phyloP scores from a whole-genome alignment of 2,113 vertebrate genomes.

The Hippocampus barbouri region DNA sequence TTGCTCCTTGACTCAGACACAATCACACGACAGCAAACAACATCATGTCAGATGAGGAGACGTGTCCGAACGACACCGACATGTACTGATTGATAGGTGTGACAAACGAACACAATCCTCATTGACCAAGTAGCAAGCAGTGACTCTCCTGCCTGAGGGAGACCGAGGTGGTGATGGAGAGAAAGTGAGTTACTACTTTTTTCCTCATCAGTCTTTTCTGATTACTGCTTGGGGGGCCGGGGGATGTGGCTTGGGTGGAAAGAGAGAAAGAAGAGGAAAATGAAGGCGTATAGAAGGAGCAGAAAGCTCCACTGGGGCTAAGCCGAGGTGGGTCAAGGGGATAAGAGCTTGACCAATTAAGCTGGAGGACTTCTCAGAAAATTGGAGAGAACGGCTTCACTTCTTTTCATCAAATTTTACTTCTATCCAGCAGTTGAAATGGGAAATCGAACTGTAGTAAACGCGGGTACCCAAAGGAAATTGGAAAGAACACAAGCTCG shows the following conservation, averaged over 20 bases:
- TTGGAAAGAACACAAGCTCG: not conserved
- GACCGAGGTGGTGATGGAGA: slow-evolving; percentile 26
- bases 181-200: slow-evolving; percentile 33
- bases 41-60: slow-evolving; percentile 58
- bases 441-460: slow-evolving; percentile 39
- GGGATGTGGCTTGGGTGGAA: slow-evolving; percentile 1
- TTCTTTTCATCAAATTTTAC: slow-evolving; percentile 54
- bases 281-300: slow-evolving; percentile 51
- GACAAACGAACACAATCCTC: slow-evolving; percentile 67
- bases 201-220: slow-evolving; percentile 53
- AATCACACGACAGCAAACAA: slow-evolving; percentile 54
- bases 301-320: slow-evolving; percentile 57
- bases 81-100: slow-evolving; percentile 70
- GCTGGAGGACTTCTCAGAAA: slow-evolving; percentile 61
- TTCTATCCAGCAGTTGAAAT: slow-evolving; percentile 54
- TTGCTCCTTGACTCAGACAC: slow-evolving; percentile 54
- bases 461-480: not conserved
- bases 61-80: slow-evolving; percentile 60
- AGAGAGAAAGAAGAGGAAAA: slow-evolving; percentile 33
- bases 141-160: slow-evolving; percentile 48
- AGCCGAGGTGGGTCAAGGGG: slow-evolving; percentile 61
- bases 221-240: slow-evolving; percentile 40
- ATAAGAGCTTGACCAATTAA: slow-evolving; percentile 72
- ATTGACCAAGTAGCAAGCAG: slow-evolving; percentile 62
- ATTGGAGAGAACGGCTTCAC: slow-evolving; percentile 56